These are phyloP conservation scores for Acleris holmiana DNA, from an alignment of 2,888 invertebrate species.

Conservation along the genomic window DNA sequence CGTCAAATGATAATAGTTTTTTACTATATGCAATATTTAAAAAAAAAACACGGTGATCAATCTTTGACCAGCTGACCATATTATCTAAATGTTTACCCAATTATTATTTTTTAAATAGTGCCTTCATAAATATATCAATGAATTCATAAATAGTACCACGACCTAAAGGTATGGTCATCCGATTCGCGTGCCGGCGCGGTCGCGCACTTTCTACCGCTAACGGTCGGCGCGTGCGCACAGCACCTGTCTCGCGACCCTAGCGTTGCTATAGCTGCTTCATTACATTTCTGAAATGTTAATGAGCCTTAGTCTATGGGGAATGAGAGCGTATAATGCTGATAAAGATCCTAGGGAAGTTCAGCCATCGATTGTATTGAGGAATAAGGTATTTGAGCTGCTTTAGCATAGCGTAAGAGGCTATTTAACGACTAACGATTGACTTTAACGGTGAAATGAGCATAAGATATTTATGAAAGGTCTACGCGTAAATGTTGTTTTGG, in stretches of 20 bases:
- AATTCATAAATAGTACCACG: too few relatives aligned
- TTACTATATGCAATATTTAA: too few relatives aligned
- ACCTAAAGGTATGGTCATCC: constrained; percentile 50
- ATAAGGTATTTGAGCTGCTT: background rate
- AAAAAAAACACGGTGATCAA: too few relatives aligned
- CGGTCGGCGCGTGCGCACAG: constrained; percentile 81
- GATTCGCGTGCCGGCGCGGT: constrained; percentile 80
- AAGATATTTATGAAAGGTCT: too few relatives aligned
- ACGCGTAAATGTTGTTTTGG: too few relatives aligned
- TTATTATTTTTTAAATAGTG: too few relatives aligned
- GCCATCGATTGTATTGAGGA: constrained; percentile 11
- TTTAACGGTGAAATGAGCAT: too few relatives aligned
- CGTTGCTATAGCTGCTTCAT: constrained; percentile 54
- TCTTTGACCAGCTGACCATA: too few relatives aligned
- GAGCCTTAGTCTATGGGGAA: constrained; percentile 31
- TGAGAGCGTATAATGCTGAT: constrained; percentile 16
- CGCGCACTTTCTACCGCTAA: constrained; percentile 84
- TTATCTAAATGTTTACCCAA: too few relatives aligned
- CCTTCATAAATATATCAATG: too few relatives aligned
- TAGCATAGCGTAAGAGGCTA: background rate
- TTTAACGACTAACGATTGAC: too few relatives aligned
- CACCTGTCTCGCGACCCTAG: constrained; percentile 79
- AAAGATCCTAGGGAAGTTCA: constrained; percentile 1
- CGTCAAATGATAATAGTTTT: too few relatives aligned
- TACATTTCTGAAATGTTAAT: constrained; percentile 48